These are phyloP conservation scores for Laterallus jamaicensis DNA, from an alignment of 2,113 vertebrate genomes.

Conservation along the genomic window DNA sequence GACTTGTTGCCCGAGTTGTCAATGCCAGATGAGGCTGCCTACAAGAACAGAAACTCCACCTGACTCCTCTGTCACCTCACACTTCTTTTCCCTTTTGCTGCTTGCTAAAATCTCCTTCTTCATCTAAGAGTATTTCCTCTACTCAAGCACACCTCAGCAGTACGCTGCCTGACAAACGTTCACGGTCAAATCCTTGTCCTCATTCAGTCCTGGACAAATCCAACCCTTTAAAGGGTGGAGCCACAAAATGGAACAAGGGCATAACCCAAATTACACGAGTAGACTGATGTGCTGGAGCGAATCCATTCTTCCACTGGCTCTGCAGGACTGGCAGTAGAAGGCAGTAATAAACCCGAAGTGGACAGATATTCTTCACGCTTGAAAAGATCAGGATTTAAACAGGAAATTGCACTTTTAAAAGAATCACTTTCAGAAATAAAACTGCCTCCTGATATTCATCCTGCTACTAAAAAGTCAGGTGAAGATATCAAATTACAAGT, in stretches of 20 bases:
- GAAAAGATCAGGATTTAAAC: slow-evolving; percentile 15
- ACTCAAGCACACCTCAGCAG: not conserved
- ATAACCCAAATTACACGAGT: not conserved
- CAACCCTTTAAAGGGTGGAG: not conserved
- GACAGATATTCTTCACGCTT: not conserved
- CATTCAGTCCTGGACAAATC: not conserved
- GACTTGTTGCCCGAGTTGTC: not conserved
- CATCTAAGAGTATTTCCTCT: not conserved
- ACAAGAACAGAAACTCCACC: not conserved
- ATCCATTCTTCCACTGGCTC: slow-evolving; percentile 10
- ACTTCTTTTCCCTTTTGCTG: not conserved
- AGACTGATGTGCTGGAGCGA: not conserved
- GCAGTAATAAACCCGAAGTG: slow-evolving; percentile 42
- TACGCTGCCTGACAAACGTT: not conserved
- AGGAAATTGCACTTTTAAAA: slow-evolving; percentile 36
- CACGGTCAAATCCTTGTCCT: not conserved
- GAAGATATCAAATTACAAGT: slow-evolving; percentile 17
- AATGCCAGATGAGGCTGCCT: not conserved
- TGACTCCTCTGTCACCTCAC: not conserved
- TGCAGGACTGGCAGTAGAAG: not conserved
- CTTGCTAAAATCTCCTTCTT: not conserved
- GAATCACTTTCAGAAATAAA: slow-evolving; percentile 42
- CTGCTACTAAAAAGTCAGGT: slow-evolving; percentile 5
- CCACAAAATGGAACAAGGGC: not conserved
- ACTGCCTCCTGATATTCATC: slow-evolving; percentile 32